These are phyloP conservation scores for Allophyes oxyacanthae DNA, from an alignment of 2,888 invertebrate species.

Conservation along the genomic window DNA sequence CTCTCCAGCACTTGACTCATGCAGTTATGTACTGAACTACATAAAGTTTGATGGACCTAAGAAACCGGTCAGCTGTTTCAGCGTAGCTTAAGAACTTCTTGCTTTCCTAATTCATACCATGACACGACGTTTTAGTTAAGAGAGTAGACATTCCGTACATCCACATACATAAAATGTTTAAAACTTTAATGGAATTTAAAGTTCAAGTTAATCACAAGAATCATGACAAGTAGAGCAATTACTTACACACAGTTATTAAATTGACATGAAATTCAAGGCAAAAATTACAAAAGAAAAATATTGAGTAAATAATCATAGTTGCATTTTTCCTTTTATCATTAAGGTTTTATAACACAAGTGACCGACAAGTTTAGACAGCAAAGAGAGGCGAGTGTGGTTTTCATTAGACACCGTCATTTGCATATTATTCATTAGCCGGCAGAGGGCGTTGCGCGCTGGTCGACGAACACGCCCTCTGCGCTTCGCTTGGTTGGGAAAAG, in stretches of 20 bases:
- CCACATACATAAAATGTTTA: too few relatives aligned
- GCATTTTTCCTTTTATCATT: constrained; percentile 41
- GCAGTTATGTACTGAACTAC: constrained; percentile 30
- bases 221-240: too few relatives aligned
- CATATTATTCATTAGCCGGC: constrained; percentile 83
- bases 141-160: too few relatives aligned
- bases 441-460: constrained; percentile 60
- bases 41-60: not conserved
- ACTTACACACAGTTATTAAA: too few relatives aligned
- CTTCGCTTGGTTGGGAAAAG: constrained; percentile 49
- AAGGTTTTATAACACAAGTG: constrained; percentile 52
- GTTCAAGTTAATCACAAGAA: too few relatives aligned
- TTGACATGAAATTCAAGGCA: too few relatives aligned
- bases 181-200: too few relatives aligned
- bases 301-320: too few relatives aligned
- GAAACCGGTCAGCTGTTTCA: not conserved
- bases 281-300: too few relatives aligned
- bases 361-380: constrained; percentile 53
- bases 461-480: constrained; percentile 44
- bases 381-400: constrained; percentile 73
- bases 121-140: too few relatives aligned
- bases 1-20: constrained; percentile 37
- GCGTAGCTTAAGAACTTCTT: too few relatives aligned
- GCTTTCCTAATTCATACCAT: too few relatives aligned
- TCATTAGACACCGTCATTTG: constrained; percentile 82